Evolutionary conservation across 2,888 invertebrate species (phyloP), one percentile per base, ranked within the genome.

Genomic region (Tribolium freemani): DNA sequence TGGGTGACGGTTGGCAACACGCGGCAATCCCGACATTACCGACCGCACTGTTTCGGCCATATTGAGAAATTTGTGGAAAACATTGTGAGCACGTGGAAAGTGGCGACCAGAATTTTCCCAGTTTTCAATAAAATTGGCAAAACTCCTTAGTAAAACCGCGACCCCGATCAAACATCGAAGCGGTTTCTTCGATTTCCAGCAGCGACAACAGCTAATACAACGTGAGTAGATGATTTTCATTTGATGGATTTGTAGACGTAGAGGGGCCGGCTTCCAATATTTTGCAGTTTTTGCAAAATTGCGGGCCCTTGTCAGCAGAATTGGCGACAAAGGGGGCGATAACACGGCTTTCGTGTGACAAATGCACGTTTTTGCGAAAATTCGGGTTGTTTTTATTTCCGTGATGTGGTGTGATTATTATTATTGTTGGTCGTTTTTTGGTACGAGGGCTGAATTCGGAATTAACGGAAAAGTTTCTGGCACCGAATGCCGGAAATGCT

Each of bases 81-180:
- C 91, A 91, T 89, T 90, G 90, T 88, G 89, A 90, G 91, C 91
- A 91, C 91, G 91, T 91, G 91, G 91, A 91, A 84, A 83, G 75
- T 78, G 72, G 5, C 57, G 20, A 69, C 76, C 63, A 71, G 48
- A 69, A 54, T 70, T 75, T 72, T 72, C 75, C 71, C 71, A 57
- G 76, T 81, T 79, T 76, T 69, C 72, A 61, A 67, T 67, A 71
- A 69, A 75, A 73, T 76, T 75, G 68, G 60, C 53, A 54, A 69
- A 58, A 50, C 46, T 71, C 68, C 9, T 46, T 54, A 76, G 8
- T 74, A 66, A 72, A 74, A 66, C 76, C 74, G 8, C 76, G 74
- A 76, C 74, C 10, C 11, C 72, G 56, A 46, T 44, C 26, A 63
- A 61, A 45, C 60, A 68, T 71, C 72, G 68, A 75, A 57, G 71